A percentile compares a stretch with the other conserved stretches of the same genome.
Evolutionary conservation across 2,888 invertebrate genomes (phyloP).

Genomic region (Antitype chi): DNA sequence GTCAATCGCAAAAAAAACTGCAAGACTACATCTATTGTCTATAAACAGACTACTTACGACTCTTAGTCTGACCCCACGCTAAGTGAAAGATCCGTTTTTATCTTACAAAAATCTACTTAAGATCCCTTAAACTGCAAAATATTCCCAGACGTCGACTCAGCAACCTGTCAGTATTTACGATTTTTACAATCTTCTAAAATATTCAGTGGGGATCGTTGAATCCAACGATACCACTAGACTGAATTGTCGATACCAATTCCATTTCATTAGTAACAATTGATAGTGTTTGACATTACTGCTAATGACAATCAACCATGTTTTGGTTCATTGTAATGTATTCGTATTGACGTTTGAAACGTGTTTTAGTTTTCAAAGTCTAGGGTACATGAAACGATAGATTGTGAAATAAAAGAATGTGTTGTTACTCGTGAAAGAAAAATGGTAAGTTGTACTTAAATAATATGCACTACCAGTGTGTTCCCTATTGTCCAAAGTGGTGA

Average conservation of each 20-base stretch:
- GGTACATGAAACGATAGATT: background rate
- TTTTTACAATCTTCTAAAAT: constrained; percentile 13
- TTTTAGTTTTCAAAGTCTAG: background rate
- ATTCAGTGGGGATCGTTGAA: background rate
- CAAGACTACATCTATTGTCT: too few species aligned
- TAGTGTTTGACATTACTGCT: constrained; percentile 3
- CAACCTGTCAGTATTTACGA: constrained; percentile 21
- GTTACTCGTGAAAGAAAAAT: background rate
- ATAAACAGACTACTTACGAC: too few species aligned
- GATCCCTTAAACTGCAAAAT: background rate
- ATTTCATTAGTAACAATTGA: constrained; percentile 23
- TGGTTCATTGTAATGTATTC: constrained; percentile 40
- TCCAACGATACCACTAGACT: background rate
- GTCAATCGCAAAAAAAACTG: too few species aligned
- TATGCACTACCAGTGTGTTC: background rate
- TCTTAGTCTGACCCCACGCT: too few species aligned
- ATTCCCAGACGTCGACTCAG: constrained; percentile 23
- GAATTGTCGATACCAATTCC: constrained; percentile 16
- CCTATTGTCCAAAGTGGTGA: background rate
- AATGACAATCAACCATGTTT: constrained; percentile 10
- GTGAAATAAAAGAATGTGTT: background rate
- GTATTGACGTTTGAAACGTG: constrained; percentile 11
- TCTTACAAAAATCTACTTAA: background rate
- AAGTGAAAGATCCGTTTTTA: background rate
- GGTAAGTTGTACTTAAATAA: too few species aligned